Base-by-base conservation (phyloP, 2,888 invertebrate species). In the Neria commutata region DNA sequence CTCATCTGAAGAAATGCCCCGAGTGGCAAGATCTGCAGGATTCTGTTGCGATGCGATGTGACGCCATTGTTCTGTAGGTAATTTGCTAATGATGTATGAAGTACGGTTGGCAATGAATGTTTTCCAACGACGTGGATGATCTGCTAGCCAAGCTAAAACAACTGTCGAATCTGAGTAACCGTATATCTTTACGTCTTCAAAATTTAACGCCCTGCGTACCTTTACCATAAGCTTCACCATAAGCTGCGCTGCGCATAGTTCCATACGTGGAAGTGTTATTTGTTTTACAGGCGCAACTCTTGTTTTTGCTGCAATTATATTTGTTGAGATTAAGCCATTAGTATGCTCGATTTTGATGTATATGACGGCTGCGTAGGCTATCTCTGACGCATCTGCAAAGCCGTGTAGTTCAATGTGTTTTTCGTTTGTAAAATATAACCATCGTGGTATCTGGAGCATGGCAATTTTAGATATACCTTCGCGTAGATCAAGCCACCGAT, bases 11-110 rank as follows among this genome's bases (percentile, higher is more conserved):
- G n/a, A n/a, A n/a, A 62, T 4, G n/a, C 60, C 60, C 6, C 55
- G 48, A 10, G 58, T 52, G 0, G 56, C 56, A 47, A 54, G 60
- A 47, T 61, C 63, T 21, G 60, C 62, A 1, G 60, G 61, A 48
- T 63, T 65, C 40, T 56, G 51, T 1, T 33, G 21, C 1, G 60
- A 50, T 0, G 37, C 33, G 14, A 63, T 57, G 42, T 60, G 45
- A 42, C 56, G 40, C 56, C 60, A 61, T 11, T 33, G 45, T 5
- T 50, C 48, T 3, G 29, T 54, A 3, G 56, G 56, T 16, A 54
- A 24, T 3, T 8, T 23, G 10, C 26, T 25, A 1, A 51, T 16
- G 8, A 56, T 56, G 34, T 62, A 34, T 24, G 33, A 23, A 11
- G 49, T 37, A n/a, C 56, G 29, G 29, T 62, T 62, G 17, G 56